These are phyloP conservation scores for Mustelus asterias DNA, from an alignment of 2,113 vertebrate species.

Conservation along the genomic window DNA sequence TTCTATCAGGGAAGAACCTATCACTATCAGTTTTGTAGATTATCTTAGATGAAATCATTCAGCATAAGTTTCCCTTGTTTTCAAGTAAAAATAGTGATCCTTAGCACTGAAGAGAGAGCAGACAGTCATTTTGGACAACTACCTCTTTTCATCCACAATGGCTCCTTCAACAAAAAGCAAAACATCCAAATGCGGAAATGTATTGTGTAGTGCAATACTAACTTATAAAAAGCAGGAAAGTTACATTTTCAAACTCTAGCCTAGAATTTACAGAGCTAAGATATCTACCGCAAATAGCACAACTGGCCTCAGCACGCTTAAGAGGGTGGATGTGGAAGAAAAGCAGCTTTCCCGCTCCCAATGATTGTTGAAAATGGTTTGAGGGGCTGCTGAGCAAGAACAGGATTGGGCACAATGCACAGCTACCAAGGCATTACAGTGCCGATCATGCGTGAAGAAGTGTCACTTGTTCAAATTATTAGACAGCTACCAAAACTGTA, in stretches of 20 bases:
- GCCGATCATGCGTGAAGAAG: background rate
- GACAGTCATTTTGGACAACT: background rate
- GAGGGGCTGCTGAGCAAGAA: too few relatives aligned
- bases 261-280: too few relatives aligned
- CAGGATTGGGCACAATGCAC: too few relatives aligned
- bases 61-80: background rate
- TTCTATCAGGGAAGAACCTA: background rate
- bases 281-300: too few relatives aligned
- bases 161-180: background rate
- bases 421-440: background rate
- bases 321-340: too few relatives aligned
- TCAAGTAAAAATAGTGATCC: background rate
- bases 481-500: background rate
- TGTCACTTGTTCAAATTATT: background rate
- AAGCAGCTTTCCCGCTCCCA: too few relatives aligned
- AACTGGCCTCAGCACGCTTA: too few relatives aligned
- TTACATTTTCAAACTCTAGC: too few relatives aligned
- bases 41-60: background rate
- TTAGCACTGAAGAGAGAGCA: background rate
- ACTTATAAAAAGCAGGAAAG: background rate
- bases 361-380: background rate
- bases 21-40: background rate
- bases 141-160: background rate
- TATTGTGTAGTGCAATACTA: background rate
- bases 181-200: background rate